phyloP scores from a whole-genome alignment of 2,888 invertebrate species.

The Apoderus coryli region DNA sequence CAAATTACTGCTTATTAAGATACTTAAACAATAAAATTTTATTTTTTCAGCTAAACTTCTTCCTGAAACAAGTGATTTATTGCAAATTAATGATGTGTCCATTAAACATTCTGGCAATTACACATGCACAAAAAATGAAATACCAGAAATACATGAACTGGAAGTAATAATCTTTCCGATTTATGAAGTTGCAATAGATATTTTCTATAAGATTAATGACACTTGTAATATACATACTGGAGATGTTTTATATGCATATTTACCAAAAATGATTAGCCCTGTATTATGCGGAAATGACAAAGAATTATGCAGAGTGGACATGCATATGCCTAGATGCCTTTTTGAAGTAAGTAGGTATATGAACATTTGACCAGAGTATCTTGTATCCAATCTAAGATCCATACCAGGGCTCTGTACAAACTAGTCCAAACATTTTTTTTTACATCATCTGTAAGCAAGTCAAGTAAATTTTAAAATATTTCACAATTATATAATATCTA shows the following conservation, averaged over 20 bases:
- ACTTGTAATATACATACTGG: slow-evolving; percentile 25
- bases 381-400: too few relatives aligned
- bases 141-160: slow-evolving; percentile 23
- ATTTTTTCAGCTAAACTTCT: too few relatives aligned
- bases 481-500: too few relatives aligned
- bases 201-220: slow-evolving; percentile 25
- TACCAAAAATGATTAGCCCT: slow-evolving; percentile 25
- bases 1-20: too few relatives aligned
- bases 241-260: slow-evolving; percentile 25
- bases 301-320: slow-evolving; percentile 25
- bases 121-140: slow-evolving; percentile 24
- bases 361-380: too few relatives aligned
- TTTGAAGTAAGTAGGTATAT: slow-evolving; percentile 20
- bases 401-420: too few relatives aligned
- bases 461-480: too few relatives aligned
- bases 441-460: too few relatives aligned
- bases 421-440: too few relatives aligned
- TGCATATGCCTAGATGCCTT: slow-evolving; percentile 26
- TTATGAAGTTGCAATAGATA: slow-evolving; percentile 24
- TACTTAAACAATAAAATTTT: too few relatives aligned
- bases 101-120: slow-evolving; percentile 30
- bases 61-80: slow-evolving; percentile 19
- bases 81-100: slow-evolving; percentile 25
- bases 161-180: slow-evolving; percentile 27
- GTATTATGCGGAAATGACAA: slow-evolving; percentile 26